phyloP scores from a whole-genome alignment of 2,888 invertebrate species.

The Villa cingulata region DNA sequence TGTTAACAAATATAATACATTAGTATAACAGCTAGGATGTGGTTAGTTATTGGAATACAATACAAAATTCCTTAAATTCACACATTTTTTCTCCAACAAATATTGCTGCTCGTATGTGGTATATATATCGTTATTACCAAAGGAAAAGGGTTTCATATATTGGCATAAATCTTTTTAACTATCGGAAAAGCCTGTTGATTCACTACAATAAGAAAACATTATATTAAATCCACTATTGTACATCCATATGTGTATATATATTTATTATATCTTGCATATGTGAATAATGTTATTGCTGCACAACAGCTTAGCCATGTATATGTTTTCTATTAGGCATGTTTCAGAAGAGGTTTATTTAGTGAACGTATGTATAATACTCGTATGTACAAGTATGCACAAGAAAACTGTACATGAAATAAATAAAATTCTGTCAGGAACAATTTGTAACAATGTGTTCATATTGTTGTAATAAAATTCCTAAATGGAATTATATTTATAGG shows the following conservation, averaged over 20 bases:
- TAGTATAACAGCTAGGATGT: too few species aligned
- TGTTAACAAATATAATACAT: too few species aligned
- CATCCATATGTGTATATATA: neutral
- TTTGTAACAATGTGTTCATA: conserved; percentile 6
- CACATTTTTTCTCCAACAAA: too few species aligned
- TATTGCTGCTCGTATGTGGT: too few species aligned
- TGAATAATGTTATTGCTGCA: neutral
- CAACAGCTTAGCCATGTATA: conserved; percentile 1
- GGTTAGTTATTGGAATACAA: too few species aligned
- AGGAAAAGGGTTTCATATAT: neutral
- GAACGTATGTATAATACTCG: too few species aligned
- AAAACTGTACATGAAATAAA: neutral
- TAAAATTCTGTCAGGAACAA: conserved; percentile 4
- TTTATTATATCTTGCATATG: neutral
- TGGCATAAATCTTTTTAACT: conserved; percentile 8
- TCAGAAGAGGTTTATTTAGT: too few species aligned
- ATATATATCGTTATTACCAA: too few species aligned
- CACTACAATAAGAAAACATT: neutral
- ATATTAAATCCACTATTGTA: neutral
- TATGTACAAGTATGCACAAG: too few species aligned
- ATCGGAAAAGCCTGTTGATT: conserved; percentile 6
- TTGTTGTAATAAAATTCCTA: neutral
- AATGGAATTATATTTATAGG: neutral
- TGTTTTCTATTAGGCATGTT: neutral
- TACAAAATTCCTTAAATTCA: too few species aligned